Evolutionary conservation across 2,797 vertebrate genomes (phyloP).

Genomic region (Rhabdophis nuchalis): DNA sequence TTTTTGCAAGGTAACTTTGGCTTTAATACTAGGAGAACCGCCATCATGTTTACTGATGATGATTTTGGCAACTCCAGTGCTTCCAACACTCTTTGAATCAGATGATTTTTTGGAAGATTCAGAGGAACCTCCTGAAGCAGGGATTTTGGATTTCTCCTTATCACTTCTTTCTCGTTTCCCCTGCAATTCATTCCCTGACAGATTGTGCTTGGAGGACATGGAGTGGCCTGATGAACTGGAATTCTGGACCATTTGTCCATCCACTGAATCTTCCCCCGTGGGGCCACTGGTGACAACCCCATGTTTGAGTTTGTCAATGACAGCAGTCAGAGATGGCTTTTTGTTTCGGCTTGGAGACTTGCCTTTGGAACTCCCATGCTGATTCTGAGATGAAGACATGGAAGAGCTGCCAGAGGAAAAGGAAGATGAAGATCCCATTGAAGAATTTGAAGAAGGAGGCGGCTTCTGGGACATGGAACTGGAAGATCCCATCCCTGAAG

Average conservation of each 20-base stretch:
- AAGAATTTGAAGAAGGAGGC: slow-evolving; percentile 76
- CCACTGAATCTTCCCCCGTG: slow-evolving; percentile 86
- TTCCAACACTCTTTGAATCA: slow-evolving; percentile 83
- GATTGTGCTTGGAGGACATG: slow-evolving; percentile 86
- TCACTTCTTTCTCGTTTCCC: slow-evolving; percentile 91
- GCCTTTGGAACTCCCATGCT: slow-evolving; percentile 90
- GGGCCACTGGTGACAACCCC: slow-evolving; percentile 89
- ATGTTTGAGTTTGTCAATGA: slow-evolving; percentile 98
- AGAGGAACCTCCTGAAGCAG: slow-evolving; percentile 80
- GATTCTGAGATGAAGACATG: slow-evolving; percentile 85
- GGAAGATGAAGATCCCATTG: slow-evolving; percentile 73
- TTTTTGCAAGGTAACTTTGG: slow-evolving; percentile 95
- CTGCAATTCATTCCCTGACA: slow-evolving; percentile 84
- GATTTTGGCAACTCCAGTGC: slow-evolving; percentile 92
- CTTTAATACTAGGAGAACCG: slow-evolving; percentile 96
- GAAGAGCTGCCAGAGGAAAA: slow-evolving; percentile 76
- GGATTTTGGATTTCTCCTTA: slow-evolving; percentile 93
- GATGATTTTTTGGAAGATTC: slow-evolving; percentile 88
- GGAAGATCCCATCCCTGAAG: slow-evolving; percentile 85
- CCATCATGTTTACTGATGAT: slow-evolving; percentile 98
- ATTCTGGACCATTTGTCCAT: slow-evolving; percentile 76
- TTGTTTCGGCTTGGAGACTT: slow-evolving; percentile 98
- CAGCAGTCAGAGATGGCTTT: slow-evolving; percentile 95
- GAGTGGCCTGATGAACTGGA: slow-evolving; percentile 76
- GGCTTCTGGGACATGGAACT: slow-evolving; percentile 76